Base-by-base conservation (phyloP, 2,888 invertebrate species). In the Choreutis nemorana region DNA sequence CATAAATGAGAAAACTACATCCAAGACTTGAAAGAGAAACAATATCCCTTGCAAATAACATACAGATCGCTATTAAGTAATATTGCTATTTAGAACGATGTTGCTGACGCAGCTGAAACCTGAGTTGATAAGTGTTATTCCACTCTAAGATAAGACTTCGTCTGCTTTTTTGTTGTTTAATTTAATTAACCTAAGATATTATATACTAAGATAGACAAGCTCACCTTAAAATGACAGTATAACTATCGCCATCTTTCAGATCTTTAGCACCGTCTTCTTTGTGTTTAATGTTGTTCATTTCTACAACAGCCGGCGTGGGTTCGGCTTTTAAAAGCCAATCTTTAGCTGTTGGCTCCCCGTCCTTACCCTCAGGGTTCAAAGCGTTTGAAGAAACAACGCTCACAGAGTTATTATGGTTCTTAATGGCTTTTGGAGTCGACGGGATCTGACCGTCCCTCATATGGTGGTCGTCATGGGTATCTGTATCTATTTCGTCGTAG, bases 401-500 rank as follows among this genome's bases (percentile, higher is more conserved):
- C 1, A 78, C 72, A 0, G 72, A 64, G 18, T 80, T 80, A 30
- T 81, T 80, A 20, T 68, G 64, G 14, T 81, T 78, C 31, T 68
- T 64, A 23, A 41, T 46, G 3, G 67, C 57, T 23, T 72, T 79
- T 0, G 77, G 73, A 41, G 70, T 73, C 0, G 75, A 63, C 0
- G 75, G 75, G 10, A 70, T 53, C 30, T 57, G 57, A 0, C 75
- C 75, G 18, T 78, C 78, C 11, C 79, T 55, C 47, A 83, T 63
- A 37, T 81, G 80, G 25, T 84, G 83, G 33, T 84, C 83, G 35
- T 83, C 86, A 46, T 86, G 86, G 0, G 86, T 86, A 34, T 88
- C 87, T 13, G 86, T 87, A 7, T 88, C 87, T 21, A 92, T 91
- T 59, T 91, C 92, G 42, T 90, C 91, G 41, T 92, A 92, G 49